Conservation (phyloP, 2,888 invertebrate species). For the Pyrrhosoma nymphula region DNA sequence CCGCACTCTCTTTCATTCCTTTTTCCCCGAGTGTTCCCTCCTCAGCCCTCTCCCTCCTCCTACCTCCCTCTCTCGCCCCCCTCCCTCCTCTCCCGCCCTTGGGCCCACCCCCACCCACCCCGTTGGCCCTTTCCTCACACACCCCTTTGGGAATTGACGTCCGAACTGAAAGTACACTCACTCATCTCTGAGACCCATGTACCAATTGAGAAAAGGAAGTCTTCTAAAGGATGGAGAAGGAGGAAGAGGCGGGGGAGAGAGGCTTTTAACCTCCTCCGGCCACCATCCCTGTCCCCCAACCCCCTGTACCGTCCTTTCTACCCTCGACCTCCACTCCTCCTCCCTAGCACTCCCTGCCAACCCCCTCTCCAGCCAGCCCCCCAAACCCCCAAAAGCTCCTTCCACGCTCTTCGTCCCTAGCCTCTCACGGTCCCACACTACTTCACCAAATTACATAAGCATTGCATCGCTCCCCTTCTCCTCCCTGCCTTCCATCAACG, state of each 20-base stretch:
- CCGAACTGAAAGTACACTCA: constrained; percentile 45
- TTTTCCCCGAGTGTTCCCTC: neutral
- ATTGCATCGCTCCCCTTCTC: neutral
- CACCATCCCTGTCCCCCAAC: neutral
- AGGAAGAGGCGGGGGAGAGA: neutral
- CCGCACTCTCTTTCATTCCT: neutral
- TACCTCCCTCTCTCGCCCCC: neutral
- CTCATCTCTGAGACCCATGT: constrained; percentile 35
- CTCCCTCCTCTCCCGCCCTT: neutral
- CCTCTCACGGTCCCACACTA: neutral
- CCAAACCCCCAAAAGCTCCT: too few relatives aligned
- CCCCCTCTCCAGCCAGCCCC: neutral
- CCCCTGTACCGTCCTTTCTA: neutral
- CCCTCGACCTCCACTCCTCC: neutral
- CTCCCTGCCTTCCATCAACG: neutral
- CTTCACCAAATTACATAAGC: constrained; percentile 53
- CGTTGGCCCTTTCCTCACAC: neutral
- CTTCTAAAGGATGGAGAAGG: neutral
- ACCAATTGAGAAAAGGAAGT: constrained; percentile 47
- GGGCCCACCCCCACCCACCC: neutral
- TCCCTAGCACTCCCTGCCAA: too few relatives aligned
- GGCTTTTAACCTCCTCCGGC: constrained; percentile 16
- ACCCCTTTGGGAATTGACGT: constrained; percentile 40
- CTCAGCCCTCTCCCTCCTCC: neutral
- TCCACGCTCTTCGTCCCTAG: too few relatives aligned